Evolutionary conservation across 2,888 invertebrate species (phyloP).

Genomic region (Tipula confusa): DNA sequence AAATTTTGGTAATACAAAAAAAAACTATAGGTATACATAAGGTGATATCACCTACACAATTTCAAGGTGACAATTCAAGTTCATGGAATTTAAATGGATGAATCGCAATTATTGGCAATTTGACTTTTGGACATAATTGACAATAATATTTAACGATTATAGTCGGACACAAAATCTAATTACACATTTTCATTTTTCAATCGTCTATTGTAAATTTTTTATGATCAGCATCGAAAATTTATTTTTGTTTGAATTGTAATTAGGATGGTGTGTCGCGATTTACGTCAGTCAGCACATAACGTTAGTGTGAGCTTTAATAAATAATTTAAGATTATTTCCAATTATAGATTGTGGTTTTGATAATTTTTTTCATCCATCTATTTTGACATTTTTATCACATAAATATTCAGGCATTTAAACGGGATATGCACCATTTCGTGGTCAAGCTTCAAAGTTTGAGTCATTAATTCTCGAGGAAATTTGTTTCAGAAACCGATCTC

Average conservation of each 20-base stretch:
- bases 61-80: slow-evolving; percentile 12
- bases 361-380: no score
- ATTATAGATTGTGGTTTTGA: no score
- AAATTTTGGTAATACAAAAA: no score
- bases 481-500: no score
- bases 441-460: no score
- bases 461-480: no score
- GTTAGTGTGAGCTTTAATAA: background rate
- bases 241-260: background rate
- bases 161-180: background rate
- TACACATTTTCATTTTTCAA: background rate
- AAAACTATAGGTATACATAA: background rate
- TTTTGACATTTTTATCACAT: no score
- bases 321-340: no score
- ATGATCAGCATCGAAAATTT: background rate
- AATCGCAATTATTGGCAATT: background rate
- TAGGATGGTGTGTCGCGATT: background rate
- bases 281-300: background rate
- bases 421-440: no score
- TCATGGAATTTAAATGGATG: slow-evolving; percentile 17
- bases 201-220: background rate
- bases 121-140: background rate
- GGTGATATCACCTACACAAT: slow-evolving; percentile 12
- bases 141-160: background rate
- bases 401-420: no score